These are phyloP conservation scores for Chydorus sphaericus DNA, from an alignment of 2,888 invertebrate genomes.

Conservation along the genomic window DNA sequence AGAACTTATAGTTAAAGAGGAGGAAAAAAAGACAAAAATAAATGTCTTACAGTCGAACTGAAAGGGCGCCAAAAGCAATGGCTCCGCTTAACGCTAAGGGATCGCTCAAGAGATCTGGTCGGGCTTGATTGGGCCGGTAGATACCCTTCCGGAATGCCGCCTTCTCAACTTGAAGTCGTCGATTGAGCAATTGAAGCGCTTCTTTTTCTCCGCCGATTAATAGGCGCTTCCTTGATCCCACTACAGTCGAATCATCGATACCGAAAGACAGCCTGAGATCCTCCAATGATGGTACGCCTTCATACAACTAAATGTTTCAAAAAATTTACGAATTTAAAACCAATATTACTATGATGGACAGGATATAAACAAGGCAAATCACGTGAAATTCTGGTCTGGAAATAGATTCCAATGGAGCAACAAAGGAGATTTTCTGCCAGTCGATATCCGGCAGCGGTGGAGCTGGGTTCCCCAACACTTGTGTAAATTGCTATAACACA, in stretches of 20 bases:
- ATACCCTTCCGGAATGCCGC: constrained; percentile 36
- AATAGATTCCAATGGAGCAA: too few species aligned
- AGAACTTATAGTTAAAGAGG: too few species aligned
- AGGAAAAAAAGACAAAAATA: neutral
- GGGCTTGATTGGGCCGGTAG: constrained; percentile 51
- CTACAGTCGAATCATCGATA: too few species aligned
- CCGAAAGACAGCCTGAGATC: constrained; percentile 26
- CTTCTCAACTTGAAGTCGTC: constrained; percentile 36
- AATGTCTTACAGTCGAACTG: constrained; percentile 40
- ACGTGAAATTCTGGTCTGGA: too few species aligned
- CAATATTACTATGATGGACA: too few species aligned
- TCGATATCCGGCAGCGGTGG: constrained; percentile 37
- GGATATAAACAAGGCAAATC: too few species aligned
- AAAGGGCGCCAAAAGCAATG: constrained; percentile 53
- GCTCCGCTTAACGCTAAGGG: constrained; percentile 55
- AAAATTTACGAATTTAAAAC: too few species aligned
- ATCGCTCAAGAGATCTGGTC: constrained; percentile 48
- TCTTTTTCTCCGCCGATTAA: constrained; percentile 47
- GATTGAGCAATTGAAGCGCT: constrained; percentile 41
- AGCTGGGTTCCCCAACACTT: constrained; percentile 44
- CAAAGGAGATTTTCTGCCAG: too few species aligned
- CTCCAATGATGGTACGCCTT: constrained; percentile 10
- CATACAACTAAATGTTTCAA: constrained; percentile 13
- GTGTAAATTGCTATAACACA: constrained; percentile 40
- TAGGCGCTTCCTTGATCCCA: constrained; percentile 21